phyloP scores from a whole-genome alignment of 2,888 invertebrate genomes.

The Ectobius pallidus region DNA sequence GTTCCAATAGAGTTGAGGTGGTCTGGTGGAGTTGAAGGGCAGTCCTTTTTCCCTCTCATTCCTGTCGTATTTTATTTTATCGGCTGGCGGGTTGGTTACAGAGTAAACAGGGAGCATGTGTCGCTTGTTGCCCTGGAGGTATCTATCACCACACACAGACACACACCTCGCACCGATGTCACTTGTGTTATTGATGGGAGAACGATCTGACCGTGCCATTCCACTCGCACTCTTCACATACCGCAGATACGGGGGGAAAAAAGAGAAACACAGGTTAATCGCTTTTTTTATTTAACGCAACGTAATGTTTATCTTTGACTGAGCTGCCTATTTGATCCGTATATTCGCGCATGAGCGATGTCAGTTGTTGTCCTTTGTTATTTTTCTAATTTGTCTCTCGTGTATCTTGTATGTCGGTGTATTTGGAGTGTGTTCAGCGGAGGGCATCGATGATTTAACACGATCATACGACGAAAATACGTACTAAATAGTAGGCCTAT shows the following conservation, averaged over 20 bases:
- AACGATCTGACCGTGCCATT: not conserved
- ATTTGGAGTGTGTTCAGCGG: too few relatives aligned
- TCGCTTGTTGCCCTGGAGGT: constrained; percentile 22
- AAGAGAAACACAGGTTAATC: constrained; percentile 6
- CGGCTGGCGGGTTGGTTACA: constrained; percentile 18
- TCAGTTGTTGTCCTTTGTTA: not conserved
- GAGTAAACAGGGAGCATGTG: constrained; percentile 28
- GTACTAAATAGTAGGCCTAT: too few relatives aligned
- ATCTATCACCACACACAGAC: constrained; percentile 26
- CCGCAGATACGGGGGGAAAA: not conserved
- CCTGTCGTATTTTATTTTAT: constrained; percentile 24
- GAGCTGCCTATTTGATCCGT: constrained; percentile 11
- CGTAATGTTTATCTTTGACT: constrained; percentile 23
- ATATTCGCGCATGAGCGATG: constrained; percentile 19
- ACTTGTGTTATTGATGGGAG: constrained; percentile 34
- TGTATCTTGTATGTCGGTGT: too few relatives aligned
- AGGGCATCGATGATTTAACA: too few relatives aligned
- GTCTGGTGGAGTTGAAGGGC: constrained; percentile 3
- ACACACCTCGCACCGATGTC: constrained; percentile 21
- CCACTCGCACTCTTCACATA: not conserved
- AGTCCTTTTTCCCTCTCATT: not conserved
- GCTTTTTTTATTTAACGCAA: constrained; percentile 22
- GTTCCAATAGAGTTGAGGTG: constrained; percentile 29
- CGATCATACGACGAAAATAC: too few relatives aligned
- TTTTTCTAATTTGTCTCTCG: too few relatives aligned